Conservation (phyloP, 2,888 invertebrate species). For the Trachelus tabidus region DNA sequence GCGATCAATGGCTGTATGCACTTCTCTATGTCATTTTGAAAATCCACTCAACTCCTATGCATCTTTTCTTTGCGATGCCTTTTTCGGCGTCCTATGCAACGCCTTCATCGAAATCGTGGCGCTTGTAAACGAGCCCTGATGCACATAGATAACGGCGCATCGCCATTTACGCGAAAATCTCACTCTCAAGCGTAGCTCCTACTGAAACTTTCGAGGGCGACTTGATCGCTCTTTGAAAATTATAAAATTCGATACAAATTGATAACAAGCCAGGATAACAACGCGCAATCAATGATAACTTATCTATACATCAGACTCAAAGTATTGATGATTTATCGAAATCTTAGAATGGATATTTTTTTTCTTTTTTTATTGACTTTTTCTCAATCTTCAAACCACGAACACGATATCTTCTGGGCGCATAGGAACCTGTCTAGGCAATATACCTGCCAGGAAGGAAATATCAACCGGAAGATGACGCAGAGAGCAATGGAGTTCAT, state of each 20-base stretch:
- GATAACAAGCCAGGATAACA: not conserved
- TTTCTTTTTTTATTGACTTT: not conserved
- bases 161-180: conserved; percentile 23
- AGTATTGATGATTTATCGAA: not conserved
- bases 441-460: not conserved
- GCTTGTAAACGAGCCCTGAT: conserved; percentile 28
- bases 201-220: not conserved
- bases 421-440: not conserved
- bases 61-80: not conserved
- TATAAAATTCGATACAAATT: too few species aligned
- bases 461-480: not conserved
- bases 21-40: not conserved
- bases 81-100: not conserved
- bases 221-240: not conserved
- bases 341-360: not conserved
- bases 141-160: conserved; percentile 30
- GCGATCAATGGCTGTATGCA: not conserved
- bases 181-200: conserved; percentile 5
- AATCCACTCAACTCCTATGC: not conserved
- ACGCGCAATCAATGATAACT: not conserved
- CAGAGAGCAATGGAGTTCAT: not conserved
- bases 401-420: not conserved
- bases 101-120: conserved; percentile 21
- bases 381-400: not conserved
- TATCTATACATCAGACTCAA: not conserved